These are phyloP conservation scores for Crotalus viridis DNA, from an alignment of 2,113 vertebrate genomes.

Conservation along the genomic window DNA sequence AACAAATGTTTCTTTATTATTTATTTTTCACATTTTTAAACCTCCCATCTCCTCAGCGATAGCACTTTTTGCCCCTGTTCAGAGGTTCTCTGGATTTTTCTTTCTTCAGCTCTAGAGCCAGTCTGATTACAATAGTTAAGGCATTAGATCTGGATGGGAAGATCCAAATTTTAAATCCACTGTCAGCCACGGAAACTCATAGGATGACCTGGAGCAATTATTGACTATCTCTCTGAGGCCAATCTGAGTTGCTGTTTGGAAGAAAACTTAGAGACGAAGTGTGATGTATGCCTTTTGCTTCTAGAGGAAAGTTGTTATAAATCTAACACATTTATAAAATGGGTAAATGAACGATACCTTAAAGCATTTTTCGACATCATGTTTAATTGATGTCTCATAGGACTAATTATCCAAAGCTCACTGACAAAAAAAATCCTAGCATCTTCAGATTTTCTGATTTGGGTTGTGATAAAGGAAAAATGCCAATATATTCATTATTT, in stretches of 20 bases:
- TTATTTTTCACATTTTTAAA: neutral
- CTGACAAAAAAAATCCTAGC: neutral
- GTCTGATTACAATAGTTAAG: neutral
- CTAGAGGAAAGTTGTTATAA: neutral
- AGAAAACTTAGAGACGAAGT: neutral
- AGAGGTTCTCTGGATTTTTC: neutral
- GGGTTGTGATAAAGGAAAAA: neutral
- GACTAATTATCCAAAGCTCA: neutral
- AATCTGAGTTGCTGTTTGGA: neutral
- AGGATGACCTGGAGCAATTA: neutral
- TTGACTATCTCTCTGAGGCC: neutral
- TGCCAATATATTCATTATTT: neutral
- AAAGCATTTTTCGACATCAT: neutral
- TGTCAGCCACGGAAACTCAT: neutral
- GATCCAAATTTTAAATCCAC: neutral
- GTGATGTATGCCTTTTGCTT: neutral
- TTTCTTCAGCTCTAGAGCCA: neutral
- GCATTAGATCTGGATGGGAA: neutral
- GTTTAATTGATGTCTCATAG: neutral
- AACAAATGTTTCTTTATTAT: neutral
- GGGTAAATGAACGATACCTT: neutral
- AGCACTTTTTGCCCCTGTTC: too few species aligned
- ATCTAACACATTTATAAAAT: neutral
- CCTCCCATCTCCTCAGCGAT: neutral
- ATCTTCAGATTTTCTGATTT: conserved; percentile 1